Evolutionary conservation across 1,140 invertebrate genomes (phyloP).

Genomic region (Lucilia cuprina): DNA sequence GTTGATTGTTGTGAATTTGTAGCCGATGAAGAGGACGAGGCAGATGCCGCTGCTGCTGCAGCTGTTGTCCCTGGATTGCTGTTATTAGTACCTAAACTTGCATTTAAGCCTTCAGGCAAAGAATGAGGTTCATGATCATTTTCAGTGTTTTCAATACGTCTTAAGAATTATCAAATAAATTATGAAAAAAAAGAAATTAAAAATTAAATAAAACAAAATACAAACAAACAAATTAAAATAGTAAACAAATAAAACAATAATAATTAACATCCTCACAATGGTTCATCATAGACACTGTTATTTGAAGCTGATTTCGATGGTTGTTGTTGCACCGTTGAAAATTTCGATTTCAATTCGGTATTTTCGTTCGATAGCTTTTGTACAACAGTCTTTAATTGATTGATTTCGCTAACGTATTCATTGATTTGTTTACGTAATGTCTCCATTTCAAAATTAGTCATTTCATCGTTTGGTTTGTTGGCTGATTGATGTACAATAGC

Average conservation of each 20-base stretch:
- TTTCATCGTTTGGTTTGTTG: conserved; percentile 37
- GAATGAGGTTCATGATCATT: conserved; percentile 58
- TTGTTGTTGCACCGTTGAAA: conserved; percentile 45
- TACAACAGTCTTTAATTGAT: conserved; percentile 66
- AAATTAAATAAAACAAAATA: conserved; percentile 36
- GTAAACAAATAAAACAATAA: conserved; percentile 40
- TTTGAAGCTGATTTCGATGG: conserved; percentile 41
- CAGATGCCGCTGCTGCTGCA: neutral
- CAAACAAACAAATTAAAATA: conserved; percentile 32
- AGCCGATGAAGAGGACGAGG: conserved; percentile 52
- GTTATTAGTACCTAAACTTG: conserved; percentile 27
- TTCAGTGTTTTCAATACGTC: conserved; percentile 58
- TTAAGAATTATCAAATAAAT: conserved; percentile 33
- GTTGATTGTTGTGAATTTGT: conserved; percentile 57
- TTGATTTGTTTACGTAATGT: conserved; percentile 62
- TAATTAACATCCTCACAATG: conserved; percentile 53
- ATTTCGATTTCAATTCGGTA: conserved; percentile 67
- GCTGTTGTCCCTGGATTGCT: conserved; percentile 24
- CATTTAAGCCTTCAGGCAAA: conserved; percentile 51
- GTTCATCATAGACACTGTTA: conserved; percentile 58
- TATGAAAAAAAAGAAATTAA: conserved; percentile 27
- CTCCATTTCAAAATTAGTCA: conserved; percentile 51
- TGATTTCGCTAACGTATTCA: conserved; percentile 67
- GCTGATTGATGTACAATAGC: conserved; percentile 54
- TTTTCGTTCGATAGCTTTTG: conserved; percentile 75